Evolutionary conservation across 2,113 vertebrate genomes (phyloP).

Genomic region (Periophthalmodon schlosseri): DNA sequence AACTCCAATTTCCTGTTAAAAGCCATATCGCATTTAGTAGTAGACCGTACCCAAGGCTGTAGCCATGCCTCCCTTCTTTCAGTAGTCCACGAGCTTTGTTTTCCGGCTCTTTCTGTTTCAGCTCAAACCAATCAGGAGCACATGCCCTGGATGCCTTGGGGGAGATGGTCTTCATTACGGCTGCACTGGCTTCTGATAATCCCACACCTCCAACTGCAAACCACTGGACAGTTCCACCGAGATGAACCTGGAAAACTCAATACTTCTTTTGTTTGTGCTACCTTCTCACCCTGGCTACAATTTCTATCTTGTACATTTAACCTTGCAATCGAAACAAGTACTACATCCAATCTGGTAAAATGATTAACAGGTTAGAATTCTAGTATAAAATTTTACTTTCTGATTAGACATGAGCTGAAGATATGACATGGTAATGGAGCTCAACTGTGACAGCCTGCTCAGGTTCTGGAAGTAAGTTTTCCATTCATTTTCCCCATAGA

Average conservation of each 20-base stretch:
- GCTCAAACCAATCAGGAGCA: constrained; percentile 26
- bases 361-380: not conserved
- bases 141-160: constrained; percentile 39
- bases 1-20: not conserved
- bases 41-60: not conserved
- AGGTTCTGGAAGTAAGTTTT: no score
- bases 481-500: no score
- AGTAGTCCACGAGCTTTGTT: constrained; percentile 6
- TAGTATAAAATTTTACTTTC: no score
- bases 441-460: no score
- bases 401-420: no score
- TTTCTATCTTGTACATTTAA: constrained; percentile 15
- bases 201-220: constrained; percentile 29
- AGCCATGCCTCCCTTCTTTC: not conserved
- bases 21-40: not conserved
- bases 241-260: constrained; percentile 39
- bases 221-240: constrained; percentile 25
- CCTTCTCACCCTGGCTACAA: constrained; percentile 15
- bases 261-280: constrained; percentile 35
- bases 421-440: no score
- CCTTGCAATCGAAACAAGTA: not conserved
- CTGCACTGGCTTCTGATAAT: constrained; percentile 52
- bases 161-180: constrained; percentile 49
- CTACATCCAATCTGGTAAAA: constrained; percentile 1
- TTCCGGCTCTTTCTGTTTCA: constrained; percentile 27